A percentile compares a stretch with the other conserved stretches of the same genome.
These are phyloP conservation scores for Coleophora flavipennella DNA, from an alignment of 2,888 invertebrate species.

Conservation along the genomic window DNA sequence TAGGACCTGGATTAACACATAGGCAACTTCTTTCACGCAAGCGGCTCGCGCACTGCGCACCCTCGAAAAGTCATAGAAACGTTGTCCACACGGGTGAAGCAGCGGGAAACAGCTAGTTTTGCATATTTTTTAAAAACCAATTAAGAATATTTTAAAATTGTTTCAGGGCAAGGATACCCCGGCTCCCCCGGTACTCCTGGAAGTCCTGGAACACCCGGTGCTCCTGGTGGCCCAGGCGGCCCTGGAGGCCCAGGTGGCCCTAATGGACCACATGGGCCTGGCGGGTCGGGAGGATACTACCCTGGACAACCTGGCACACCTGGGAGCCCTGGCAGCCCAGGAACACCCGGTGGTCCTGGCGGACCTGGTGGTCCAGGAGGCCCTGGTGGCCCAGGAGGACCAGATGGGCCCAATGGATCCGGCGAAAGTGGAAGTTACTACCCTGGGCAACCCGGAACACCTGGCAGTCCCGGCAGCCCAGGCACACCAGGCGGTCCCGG, in stretches of 20 bases:
- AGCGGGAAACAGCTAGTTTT: too few relatives aligned
- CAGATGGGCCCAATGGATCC: constrained; percentile 23
- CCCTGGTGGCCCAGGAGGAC: constrained; percentile 19
- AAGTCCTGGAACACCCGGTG: constrained; percentile 2
- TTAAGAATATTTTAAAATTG: too few relatives aligned
- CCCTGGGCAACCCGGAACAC: constrained; percentile 7
- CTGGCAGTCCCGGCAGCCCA: neutral
- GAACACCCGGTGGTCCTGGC: constrained; percentile 8
- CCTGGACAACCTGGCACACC: constrained; percentile 17
- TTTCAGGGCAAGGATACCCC: constrained; percentile 12
- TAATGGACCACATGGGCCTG: constrained; percentile 6
- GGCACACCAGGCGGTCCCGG: constrained; percentile 6
- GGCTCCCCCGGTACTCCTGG: constrained; percentile 16
- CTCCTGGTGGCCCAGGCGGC: constrained; percentile 9
- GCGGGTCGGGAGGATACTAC: constrained; percentile 8
- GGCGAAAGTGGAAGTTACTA: constrained; percentile 13
- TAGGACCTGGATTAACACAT: too few relatives aligned
- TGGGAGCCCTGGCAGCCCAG: constrained; percentile 7
- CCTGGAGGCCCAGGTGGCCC: constrained; percentile 6
- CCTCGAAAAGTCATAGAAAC: too few relatives aligned
- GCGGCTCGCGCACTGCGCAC: too few relatives aligned
- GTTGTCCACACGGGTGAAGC: too few relatives aligned
- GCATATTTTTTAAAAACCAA: too few relatives aligned
- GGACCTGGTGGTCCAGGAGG: constrained; percentile 20
- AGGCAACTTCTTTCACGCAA: too few relatives aligned